Evolutionary conservation across 2,113 vertebrate genomes (phyloP).

Genomic region (Etheostoma cragini): DNA sequence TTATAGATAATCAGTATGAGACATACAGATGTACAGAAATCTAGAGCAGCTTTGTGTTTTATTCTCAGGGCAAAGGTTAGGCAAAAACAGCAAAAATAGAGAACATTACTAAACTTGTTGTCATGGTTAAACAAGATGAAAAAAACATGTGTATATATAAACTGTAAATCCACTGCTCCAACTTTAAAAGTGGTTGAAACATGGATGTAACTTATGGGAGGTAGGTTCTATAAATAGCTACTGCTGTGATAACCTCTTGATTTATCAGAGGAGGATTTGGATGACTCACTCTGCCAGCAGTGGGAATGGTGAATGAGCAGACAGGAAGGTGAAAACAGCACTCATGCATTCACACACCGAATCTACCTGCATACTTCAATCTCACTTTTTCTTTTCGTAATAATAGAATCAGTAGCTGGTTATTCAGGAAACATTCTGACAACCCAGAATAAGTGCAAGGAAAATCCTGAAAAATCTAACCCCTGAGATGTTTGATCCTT

Average conservation of each 20-base stretch:
- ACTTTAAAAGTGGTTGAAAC: slow-evolving; percentile 73
- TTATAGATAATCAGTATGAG: neutral
- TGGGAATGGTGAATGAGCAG: slow-evolving; percentile 56
- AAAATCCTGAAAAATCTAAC: neutral
- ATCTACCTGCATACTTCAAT: neutral
- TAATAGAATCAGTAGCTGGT: slow-evolving; percentile 5
- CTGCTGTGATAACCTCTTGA: slow-evolving; percentile 79
- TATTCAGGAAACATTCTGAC: slow-evolving; percentile 7
- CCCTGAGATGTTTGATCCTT: neutral
- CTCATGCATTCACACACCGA: neutral
- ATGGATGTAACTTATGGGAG: slow-evolving; percentile 68
- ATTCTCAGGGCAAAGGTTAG: slow-evolving; percentile 4
- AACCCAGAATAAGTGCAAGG: neutral
- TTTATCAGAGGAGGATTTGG: slow-evolving; percentile 80
- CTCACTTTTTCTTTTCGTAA: slow-evolving; percentile 1
- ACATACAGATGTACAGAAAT: neutral
- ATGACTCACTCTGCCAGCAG: slow-evolving; percentile 78
- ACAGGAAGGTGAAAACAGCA: slow-evolving; percentile 26
- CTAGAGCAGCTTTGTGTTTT: neutral
- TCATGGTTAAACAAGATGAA: slow-evolving; percentile 43
- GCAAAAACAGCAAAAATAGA: slow-evolving; percentile 5
- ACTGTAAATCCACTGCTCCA: slow-evolving; percentile 28
- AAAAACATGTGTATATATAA: slow-evolving; percentile 50
- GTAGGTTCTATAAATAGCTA: slow-evolving; percentile 80
- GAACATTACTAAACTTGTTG: slow-evolving; percentile 34